A percentile compares a stretch with the other conserved stretches of the same genome.
Evolutionary conservation across 2,113 vertebrate genomes (phyloP).

Genomic region (Lagenorhynchus albirostris): DNA sequence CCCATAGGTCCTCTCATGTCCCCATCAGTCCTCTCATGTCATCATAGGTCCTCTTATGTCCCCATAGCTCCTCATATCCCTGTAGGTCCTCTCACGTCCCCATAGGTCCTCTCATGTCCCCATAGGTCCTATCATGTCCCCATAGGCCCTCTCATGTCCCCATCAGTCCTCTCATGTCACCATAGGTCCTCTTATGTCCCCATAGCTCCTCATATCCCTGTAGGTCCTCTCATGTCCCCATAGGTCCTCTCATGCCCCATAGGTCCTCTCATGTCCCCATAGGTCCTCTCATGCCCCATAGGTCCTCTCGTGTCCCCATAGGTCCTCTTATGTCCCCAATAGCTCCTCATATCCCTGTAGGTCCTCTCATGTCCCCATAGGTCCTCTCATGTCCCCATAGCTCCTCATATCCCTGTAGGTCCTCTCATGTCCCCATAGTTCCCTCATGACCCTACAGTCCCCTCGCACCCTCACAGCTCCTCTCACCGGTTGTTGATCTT

Average conservation of each 20-base stretch:
- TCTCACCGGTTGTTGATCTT: constrained; percentile 95
- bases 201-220: no score
- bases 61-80: no score
- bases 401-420: accelerated
- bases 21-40: no score
- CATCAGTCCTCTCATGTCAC: no score
- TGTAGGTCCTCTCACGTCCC: no score
- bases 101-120: no score
- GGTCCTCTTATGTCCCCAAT: background rate
- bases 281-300: accelerated
- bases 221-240: background rate
- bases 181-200: background rate
- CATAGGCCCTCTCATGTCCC: no score
- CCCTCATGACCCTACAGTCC: background rate
- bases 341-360: no score
- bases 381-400: background rate
- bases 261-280: background rate
- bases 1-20: background rate
- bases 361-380: no score
- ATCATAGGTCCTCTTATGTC: no score
- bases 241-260: accelerated
- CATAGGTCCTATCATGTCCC: no score
- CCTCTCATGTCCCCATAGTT: constrained; percentile 39
- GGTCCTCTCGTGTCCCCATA: no score
- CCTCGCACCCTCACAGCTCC: accelerated